phyloP scores from a whole-genome alignment of 2,113 vertebrate genomes.

The Cochlearius cochlearius region DNA sequence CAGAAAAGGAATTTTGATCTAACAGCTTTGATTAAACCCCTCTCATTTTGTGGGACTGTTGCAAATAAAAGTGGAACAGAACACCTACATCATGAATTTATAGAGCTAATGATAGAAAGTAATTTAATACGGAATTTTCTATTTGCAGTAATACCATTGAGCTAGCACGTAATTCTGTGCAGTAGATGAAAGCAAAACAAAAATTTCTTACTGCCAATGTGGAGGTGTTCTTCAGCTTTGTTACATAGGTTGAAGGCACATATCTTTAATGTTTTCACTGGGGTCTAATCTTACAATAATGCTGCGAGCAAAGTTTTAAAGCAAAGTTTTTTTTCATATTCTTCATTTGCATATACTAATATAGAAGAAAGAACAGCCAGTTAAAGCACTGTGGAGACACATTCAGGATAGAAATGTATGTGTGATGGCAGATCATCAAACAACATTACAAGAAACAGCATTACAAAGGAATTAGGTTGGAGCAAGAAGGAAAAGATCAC shows the following conservation, averaged over 20 bases:
- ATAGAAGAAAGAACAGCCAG: not conserved
- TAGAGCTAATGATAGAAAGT: not conserved
- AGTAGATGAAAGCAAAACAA: not conserved
- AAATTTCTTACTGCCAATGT: not conserved
- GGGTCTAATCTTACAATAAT: not conserved
- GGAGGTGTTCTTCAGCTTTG: not conserved
- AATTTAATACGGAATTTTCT: conserved; percentile 14
- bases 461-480: not conserved
- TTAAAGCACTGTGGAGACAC: not conserved
- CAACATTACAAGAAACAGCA: not conserved
- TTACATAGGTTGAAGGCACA: not conserved
- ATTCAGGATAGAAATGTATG: not conserved
- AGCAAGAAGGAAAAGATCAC: not conserved
- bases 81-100: not conserved
- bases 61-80: not conserved
- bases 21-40: not conserved
- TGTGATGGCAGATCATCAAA: not conserved
- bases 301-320: not conserved
- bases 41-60: not conserved
- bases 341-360: not conserved
- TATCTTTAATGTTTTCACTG: not conserved
- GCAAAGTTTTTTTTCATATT: not conserved
- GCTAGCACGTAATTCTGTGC: not conserved
- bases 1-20: not conserved
- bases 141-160: not conserved